Evolutionary conservation across 2,888 invertebrate genomes (phyloP).

Genomic region (Ptychoptera albimana): DNA sequence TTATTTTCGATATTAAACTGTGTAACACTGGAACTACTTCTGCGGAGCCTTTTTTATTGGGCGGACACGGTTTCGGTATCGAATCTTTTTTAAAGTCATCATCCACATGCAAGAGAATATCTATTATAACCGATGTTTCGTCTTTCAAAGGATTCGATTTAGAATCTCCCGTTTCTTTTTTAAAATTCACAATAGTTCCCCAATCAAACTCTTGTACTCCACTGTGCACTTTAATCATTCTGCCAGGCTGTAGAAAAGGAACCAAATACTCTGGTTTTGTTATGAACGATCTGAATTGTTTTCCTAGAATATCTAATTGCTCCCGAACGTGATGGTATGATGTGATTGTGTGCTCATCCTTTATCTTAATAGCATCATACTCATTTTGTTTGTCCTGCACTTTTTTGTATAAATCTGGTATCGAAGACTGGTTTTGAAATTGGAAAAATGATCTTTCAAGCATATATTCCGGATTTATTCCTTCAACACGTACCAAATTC

Average conservation of each 20-base stretch:
- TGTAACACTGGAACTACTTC: slow-evolving; percentile 81
- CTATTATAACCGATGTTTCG: slow-evolving; percentile 45
- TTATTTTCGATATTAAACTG: slow-evolving; percentile 68
- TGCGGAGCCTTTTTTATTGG: slow-evolving; percentile 60
- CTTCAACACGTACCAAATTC: slow-evolving; percentile 90
- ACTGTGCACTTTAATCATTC: slow-evolving; percentile 81
- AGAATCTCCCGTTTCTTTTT: slow-evolving; percentile 42
- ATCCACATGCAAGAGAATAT: slow-evolving; percentile 68
- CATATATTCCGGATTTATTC: slow-evolving; percentile 99
- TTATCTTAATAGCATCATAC: slow-evolving; percentile 45
- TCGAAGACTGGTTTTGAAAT: slow-evolving; percentile 93
- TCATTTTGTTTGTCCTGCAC: slow-evolving; percentile 48
- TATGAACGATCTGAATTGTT: slow-evolving; percentile 61
- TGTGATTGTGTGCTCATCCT: slow-evolving; percentile 58
- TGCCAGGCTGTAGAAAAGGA: slow-evolving; percentile 88
- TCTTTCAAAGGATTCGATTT: slow-evolving; percentile 34
- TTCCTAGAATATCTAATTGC: slow-evolving; percentile 57
- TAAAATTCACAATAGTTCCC: slow-evolving; percentile 90
- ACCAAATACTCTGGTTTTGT: slow-evolving; percentile 76
- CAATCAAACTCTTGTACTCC: slow-evolving; percentile 84
- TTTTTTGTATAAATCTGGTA: slow-evolving; percentile 77
- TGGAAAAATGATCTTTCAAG: slow-evolving; percentile 95
- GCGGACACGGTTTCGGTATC: slow-evolving; percentile 51
- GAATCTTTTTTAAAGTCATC: slow-evolving; percentile 41
- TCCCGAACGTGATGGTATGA: slow-evolving; percentile 74